Evolutionary conservation across 2,797 vertebrate species (phyloP).

Genomic region (Xenopus petersii): DNA sequence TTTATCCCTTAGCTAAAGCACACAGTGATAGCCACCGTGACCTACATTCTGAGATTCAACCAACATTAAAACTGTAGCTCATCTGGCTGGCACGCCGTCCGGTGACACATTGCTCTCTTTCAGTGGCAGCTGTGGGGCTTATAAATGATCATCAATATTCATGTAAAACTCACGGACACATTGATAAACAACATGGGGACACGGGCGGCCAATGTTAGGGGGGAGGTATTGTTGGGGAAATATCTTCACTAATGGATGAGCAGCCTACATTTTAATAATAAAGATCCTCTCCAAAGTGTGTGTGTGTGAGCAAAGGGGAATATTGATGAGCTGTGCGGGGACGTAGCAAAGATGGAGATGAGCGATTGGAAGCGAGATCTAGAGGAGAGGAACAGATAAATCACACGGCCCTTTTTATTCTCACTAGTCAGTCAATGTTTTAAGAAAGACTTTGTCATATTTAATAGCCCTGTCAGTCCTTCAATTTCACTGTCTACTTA

Average conservation of each 20-base stretch:
- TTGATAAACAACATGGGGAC: slow-evolving; percentile 5
- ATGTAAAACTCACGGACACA: neutral
- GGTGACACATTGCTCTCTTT: neutral
- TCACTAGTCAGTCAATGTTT: slow-evolving; percentile 54
- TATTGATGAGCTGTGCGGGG: slow-evolving; percentile 49
- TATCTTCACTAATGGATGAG: neutral
- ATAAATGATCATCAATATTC: neutral
- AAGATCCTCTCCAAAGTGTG: slow-evolving; percentile 38
- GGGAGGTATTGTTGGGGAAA: slow-evolving; percentile 6
- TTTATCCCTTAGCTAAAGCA: too few relatives aligned
- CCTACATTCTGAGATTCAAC: neutral
- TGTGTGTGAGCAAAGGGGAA: slow-evolving; percentile 38
- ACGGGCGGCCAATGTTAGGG: neutral
- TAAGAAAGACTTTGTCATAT: slow-evolving; percentile 62
- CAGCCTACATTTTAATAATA: slow-evolving; percentile 32
- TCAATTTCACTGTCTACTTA: slow-evolving; percentile 51
- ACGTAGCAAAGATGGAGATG: slow-evolving; percentile 49
- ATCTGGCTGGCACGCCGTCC: neutral
- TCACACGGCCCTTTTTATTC: slow-evolving; percentile 46
- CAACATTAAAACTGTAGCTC: neutral
- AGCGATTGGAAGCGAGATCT: slow-evolving; percentile 53
- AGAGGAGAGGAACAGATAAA: slow-evolving; percentile 54
- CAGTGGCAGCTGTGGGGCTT: neutral
- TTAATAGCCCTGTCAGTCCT: slow-evolving; percentile 61
- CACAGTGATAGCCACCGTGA: neutral